Evolutionary conservation across 2,113 vertebrate genomes (phyloP).

Genomic region (Cathartes aura): DNA sequence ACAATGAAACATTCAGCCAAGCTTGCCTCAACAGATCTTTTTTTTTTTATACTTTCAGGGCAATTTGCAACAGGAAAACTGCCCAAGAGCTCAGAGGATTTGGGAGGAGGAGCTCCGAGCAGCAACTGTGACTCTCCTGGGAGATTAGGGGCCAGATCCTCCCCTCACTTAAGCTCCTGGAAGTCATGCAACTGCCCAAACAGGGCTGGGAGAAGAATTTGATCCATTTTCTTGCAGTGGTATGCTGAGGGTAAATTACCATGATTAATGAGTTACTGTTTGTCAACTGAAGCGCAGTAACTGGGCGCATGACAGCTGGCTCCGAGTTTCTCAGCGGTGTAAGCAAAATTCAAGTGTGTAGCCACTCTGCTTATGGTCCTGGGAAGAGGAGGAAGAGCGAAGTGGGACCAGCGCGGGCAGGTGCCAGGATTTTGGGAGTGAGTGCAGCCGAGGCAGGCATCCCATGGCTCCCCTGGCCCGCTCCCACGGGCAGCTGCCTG

Average conservation of each 20-base stretch:
- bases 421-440: neutral
- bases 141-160: neutral
- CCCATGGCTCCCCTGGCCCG: accelerated
- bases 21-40: neutral
- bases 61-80: neutral
- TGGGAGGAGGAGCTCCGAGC: neutral
- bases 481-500: accelerated
- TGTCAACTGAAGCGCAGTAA: neutral
- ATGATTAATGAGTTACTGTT: neutral
- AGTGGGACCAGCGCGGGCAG: neutral
- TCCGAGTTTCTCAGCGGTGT: neutral
- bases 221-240: neutral
- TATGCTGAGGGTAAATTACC: neutral
- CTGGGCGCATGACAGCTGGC: accelerated
- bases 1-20: constrained; percentile 40
- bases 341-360: neutral
- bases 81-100: neutral
- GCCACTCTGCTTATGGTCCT: neutral
- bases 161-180: neutral
- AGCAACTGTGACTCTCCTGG: neutral
- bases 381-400: neutral
- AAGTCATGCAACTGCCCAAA: neutral
- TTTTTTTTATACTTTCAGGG: neutral
- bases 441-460: neutral
- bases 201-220: neutral